Evolutionary conservation across 2,888 invertebrate species (phyloP).

Genomic region (Arrhopalites spinosus): DNA sequence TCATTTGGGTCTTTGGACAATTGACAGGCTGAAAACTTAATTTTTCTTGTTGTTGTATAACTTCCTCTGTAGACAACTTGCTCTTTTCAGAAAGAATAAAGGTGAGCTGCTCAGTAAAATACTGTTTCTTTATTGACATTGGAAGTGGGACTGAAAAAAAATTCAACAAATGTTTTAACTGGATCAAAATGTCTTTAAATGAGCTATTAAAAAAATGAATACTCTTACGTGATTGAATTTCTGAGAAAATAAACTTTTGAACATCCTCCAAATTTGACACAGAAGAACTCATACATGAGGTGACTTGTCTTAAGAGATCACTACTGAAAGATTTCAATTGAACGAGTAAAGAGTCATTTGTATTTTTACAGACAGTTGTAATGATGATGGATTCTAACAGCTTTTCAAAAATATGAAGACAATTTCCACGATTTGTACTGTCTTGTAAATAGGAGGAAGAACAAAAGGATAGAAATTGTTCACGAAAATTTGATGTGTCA

Average conservation of each 20-base stretch:
- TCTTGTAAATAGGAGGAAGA: slow-evolving; percentile 41
- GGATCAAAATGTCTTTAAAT: neutral
- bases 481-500: slow-evolving; percentile 34
- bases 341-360: slow-evolving; percentile 20
- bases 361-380: slow-evolving; percentile 37
- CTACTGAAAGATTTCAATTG: slow-evolving; percentile 27
- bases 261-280: neutral
- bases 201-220: neutral
- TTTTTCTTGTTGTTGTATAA: slow-evolving; percentile 49
- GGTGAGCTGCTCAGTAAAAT: slow-evolving; percentile 40
- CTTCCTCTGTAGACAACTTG: slow-evolving; percentile 25
- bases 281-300: neutral
- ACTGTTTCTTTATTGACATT: slow-evolving; percentile 39
- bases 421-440: slow-evolving; percentile 20
- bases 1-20: slow-evolving; percentile 1
- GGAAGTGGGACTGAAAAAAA: slow-evolving; percentile 42
- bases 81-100: slow-evolving; percentile 27
- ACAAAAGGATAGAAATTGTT: slow-evolving; percentile 44
- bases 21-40: slow-evolving; percentile 16
- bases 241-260: slow-evolving; percentile 7
- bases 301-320: slow-evolving; percentile 42
- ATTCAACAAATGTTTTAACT: slow-evolving; percentile 6
- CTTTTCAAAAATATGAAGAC: slow-evolving; percentile 43
- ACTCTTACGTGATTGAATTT: slow-evolving; percentile 17
- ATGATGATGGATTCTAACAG: slow-evolving; percentile 43